A percentile compares a stretch with the other conserved stretches of the same genome.
These are phyloP conservation scores for Ylistrum balloti DNA, from an alignment of 1,140 invertebrate species.

Conservation along the genomic window DNA sequence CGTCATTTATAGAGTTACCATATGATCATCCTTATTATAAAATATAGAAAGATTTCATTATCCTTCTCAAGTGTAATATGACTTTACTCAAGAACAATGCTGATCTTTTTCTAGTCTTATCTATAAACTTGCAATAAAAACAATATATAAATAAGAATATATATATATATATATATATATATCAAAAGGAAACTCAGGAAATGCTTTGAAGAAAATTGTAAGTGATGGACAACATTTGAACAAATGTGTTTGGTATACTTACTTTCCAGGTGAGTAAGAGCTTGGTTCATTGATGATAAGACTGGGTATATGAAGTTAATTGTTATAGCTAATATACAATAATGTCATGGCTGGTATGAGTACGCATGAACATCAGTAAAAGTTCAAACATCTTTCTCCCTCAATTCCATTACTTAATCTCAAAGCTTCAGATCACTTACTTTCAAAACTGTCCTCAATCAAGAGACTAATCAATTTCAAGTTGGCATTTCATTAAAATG, in stretches of 20 bases:
- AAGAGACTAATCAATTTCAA: not conserved
- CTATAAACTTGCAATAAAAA: too few species aligned
- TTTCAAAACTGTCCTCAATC: not conserved
- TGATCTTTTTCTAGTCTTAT: too few species aligned
- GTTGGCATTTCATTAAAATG: not conserved
- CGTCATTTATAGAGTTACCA: too few species aligned
- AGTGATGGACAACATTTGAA: not conserved
- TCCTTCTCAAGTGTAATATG: too few species aligned
- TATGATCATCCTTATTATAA: too few species aligned
- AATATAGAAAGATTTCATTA: too few species aligned
- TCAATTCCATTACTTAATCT: not conserved
- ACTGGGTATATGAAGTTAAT: not conserved
- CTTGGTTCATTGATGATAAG: constrained; percentile 9
- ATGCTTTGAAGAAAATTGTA: not conserved
- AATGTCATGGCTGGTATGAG: not conserved
- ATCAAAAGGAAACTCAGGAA: not conserved
- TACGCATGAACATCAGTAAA: not conserved
- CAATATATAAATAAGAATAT: too few species aligned
- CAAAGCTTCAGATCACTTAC: too few species aligned
- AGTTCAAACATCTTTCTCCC: not conserved
- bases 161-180: too few species aligned
- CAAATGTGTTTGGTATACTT: not conserved
- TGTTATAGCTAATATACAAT: not conserved
- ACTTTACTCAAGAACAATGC: too few species aligned
- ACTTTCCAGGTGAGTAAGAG: not conserved